phyloP scores from a whole-genome alignment of 2,888 invertebrate genomes.

The Pyrgus malvae region DNA sequence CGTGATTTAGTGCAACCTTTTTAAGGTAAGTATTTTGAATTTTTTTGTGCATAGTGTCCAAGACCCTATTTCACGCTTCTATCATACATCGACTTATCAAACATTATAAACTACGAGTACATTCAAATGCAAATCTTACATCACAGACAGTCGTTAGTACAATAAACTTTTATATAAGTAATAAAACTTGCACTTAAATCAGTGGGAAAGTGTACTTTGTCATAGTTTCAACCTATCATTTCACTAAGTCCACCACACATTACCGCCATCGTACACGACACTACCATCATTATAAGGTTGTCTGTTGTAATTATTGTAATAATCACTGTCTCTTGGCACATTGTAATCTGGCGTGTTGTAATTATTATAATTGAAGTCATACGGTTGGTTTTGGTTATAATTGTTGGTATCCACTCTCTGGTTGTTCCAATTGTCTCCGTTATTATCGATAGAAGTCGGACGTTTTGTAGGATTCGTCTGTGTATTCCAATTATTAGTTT shows the following conservation, averaged over 20 bases:
- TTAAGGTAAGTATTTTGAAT: no score
- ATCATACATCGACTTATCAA: no score
- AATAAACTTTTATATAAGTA: no score
- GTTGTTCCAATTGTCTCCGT: slow-evolving; percentile 5
- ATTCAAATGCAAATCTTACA: no score
- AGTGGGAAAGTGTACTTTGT: no score
- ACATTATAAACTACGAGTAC: no score
- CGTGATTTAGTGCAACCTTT: no score
- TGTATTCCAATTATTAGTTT: slow-evolving; percentile 10
- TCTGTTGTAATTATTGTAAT: slow-evolving; percentile 2
- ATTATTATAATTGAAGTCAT: background rate
- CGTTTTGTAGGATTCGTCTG: background rate
- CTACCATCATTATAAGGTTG: background rate
- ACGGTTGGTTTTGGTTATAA: slow-evolving; percentile 4
- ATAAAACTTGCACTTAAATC: no score
- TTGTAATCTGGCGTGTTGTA: slow-evolving; percentile 1
- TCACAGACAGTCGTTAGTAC: no score
- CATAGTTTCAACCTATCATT: no score
- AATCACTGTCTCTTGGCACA: background rate
- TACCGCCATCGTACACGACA: background rate
- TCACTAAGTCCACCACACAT: slow-evolving; percentile 11
- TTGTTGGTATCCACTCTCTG: background rate
- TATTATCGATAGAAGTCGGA: background rate
- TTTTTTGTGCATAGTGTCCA: no score
- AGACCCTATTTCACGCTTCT: no score